Conservation (phyloP, 2,888 invertebrate genomes). For the Platerodrilus igneus region DNA sequence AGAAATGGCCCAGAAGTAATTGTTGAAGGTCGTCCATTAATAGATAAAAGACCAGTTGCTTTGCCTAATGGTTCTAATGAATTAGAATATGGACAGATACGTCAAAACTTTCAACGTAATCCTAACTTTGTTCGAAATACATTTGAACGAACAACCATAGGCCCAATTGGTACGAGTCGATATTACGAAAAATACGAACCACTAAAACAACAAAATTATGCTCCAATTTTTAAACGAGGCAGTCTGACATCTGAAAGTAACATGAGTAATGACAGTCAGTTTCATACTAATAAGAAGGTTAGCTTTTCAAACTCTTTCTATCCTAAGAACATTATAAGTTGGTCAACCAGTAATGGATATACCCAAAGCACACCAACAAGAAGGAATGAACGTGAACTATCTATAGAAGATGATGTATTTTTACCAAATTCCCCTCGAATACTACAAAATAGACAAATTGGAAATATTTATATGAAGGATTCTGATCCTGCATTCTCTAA, state of each 20-base stretch:
- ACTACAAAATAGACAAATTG: slow-evolving; percentile 9
- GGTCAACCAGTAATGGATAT: slow-evolving; percentile 52
- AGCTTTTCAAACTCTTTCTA: slow-evolving; percentile 48
- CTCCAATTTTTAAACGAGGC: slow-evolving; percentile 53
- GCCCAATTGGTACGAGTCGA: slow-evolving; percentile 26
- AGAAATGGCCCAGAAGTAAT: slow-evolving; percentile 20
- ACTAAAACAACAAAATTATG: slow-evolving; percentile 23
- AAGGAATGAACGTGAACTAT: slow-evolving; percentile 32
- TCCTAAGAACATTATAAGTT: slow-evolving; percentile 33
- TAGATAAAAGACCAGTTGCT: slow-evolving; percentile 17
- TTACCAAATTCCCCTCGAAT: slow-evolving; percentile 27
- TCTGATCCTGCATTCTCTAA: neutral
- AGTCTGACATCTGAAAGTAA: slow-evolving; percentile 46
- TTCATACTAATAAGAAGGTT: slow-evolving; percentile 49
- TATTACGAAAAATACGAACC: slow-evolving; percentile 17
- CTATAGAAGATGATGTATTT: slow-evolving; percentile 42
- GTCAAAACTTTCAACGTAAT: slow-evolving; percentile 19
- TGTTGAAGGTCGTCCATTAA: slow-evolving; percentile 26
- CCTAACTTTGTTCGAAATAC: slow-evolving; percentile 34
- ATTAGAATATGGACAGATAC: slow-evolving; percentile 14
- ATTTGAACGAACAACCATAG: slow-evolving; percentile 34
- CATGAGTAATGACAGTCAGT: slow-evolving; percentile 41
- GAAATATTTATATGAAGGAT: neutral
- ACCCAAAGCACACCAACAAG: slow-evolving; percentile 44
- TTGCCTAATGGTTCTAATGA: slow-evolving; percentile 8